phyloP scores from a whole-genome alignment of 1,140 invertebrate genomes.

The Euwallacea similis region DNA sequence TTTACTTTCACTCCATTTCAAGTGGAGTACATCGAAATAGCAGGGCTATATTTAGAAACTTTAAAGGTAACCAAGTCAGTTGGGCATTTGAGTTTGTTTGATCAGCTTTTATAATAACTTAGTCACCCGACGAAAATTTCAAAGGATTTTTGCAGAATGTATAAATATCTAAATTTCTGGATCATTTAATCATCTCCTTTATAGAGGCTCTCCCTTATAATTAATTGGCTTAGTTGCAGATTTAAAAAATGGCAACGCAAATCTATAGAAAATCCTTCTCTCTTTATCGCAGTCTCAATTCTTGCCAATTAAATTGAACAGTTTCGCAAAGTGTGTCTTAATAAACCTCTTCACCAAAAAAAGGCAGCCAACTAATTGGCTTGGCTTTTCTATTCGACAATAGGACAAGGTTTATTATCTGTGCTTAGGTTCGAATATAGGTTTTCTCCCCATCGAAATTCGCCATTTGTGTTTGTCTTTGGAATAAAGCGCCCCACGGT shows the following conservation, averaged over 20 bases:
- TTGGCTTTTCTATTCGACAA: no score
- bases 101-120: slow-evolving; percentile 15
- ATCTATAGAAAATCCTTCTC: no score
- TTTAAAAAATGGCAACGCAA: no score
- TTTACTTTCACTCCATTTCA: no score
- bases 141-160: slow-evolving; percentile 10
- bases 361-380: no score
- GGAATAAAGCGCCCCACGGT: slow-evolving; percentile 13
- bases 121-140: neutral
- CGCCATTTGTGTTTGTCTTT: slow-evolving; percentile 11
- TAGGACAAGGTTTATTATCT: slow-evolving; percentile 10
- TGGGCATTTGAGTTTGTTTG: slow-evolving; percentile 14
- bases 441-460: slow-evolving; percentile 4
- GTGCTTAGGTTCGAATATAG: slow-evolving; percentile 13
- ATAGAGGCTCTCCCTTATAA: no score
- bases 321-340: no score
- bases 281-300: no score
- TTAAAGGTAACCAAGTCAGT: slow-evolving; percentile 8
- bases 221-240: no score
- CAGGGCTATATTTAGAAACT: neutral
- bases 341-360: no score
- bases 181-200: neutral
- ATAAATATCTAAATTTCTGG: slow-evolving; percentile 1
- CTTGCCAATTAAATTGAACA: no score
- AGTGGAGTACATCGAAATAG: no score